Conservation (phyloP, 2,888 invertebrate species). For the Mongoloraphidia duomilia region DNA sequence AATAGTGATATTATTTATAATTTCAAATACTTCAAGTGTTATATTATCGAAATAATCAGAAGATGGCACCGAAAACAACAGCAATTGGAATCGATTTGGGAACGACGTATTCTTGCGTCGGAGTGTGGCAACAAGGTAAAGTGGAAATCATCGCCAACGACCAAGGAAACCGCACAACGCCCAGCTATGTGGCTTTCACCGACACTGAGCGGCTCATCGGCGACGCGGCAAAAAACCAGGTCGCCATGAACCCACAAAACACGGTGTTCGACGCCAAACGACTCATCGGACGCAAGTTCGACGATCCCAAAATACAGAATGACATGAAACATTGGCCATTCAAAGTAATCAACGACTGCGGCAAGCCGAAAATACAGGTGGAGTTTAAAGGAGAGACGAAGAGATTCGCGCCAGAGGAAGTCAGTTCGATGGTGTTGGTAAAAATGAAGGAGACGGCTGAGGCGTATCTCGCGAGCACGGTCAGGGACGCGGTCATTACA, state of each 20-base stretch:
- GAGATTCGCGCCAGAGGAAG: slow-evolving; percentile 51
- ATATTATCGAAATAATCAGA: background rate
- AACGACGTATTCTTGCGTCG: slow-evolving; percentile 77
- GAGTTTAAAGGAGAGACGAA: slow-evolving; percentile 49
- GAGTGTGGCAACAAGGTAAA: slow-evolving; percentile 68
- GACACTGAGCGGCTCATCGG: slow-evolving; percentile 49
- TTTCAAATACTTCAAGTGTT: too few relatives aligned
- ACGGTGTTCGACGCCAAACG: slow-evolving; percentile 53
- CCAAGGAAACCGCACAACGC: slow-evolving; percentile 57
- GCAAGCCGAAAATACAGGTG: slow-evolving; percentile 47
- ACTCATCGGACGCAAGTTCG: slow-evolving; percentile 48
- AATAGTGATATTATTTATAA: too few relatives aligned
- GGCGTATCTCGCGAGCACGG: slow-evolving; percentile 47
- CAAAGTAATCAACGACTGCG: slow-evolving; percentile 41
- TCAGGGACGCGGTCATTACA: slow-evolving; percentile 62
- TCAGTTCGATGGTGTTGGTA: slow-evolving; percentile 51
- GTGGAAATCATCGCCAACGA: slow-evolving; percentile 58
- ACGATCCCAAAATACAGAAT: slow-evolving; percentile 53
- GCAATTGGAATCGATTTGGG: slow-evolving; percentile 73
- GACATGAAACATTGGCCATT: slow-evolving; percentile 75
- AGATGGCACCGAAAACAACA: slow-evolving; percentile 25
- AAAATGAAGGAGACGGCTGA: slow-evolving; percentile 53
- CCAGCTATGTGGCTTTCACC: slow-evolving; percentile 56
- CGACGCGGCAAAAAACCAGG: slow-evolving; percentile 52
- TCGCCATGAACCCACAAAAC: slow-evolving; percentile 53